Conservation (phyloP, 2,113 vertebrate genomes). For the Brachypteracias leptosomus region DNA sequence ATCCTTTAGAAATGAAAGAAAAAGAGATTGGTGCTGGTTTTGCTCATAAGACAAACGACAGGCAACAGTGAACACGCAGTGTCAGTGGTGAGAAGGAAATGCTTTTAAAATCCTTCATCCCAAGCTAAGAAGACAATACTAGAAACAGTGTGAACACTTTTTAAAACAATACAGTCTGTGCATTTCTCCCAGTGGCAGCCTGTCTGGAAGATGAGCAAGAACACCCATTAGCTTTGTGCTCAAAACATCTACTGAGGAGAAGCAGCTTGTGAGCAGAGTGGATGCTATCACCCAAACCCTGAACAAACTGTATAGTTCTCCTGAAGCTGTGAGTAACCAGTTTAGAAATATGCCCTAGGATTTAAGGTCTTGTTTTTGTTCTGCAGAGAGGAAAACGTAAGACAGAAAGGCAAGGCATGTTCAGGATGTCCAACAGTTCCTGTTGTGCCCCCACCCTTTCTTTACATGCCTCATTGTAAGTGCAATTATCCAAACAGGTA, state of each 20-base stretch:
- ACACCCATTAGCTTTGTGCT: not conserved
- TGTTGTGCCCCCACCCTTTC: not conserved
- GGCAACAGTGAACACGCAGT: not conserved
- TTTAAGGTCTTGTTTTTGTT: not conserved
- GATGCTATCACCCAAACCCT: not conserved
- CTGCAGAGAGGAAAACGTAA: not conserved
- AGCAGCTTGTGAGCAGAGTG: not conserved
- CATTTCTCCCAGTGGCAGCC: not conserved
- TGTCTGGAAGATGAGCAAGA: not conserved
- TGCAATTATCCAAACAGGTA: not conserved
- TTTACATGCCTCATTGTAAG: not conserved
- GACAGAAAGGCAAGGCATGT: not conserved
- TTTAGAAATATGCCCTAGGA: not conserved
- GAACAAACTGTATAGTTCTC: not conserved
- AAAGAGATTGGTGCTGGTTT: not conserved
- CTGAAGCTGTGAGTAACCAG: not conserved
- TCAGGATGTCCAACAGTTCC: not conserved
- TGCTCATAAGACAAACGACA: not conserved
- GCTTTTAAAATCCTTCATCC: not conserved
- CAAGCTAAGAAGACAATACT: not conserved
- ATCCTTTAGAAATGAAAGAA: not conserved
- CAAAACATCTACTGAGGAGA: not conserved
- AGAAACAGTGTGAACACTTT: not conserved
- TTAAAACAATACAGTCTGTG: not conserved
- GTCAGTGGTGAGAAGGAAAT: not conserved